Evolutionary conservation across 1,140 invertebrate species (phyloP).

Genomic region (Platyscapa corneri): DNA sequence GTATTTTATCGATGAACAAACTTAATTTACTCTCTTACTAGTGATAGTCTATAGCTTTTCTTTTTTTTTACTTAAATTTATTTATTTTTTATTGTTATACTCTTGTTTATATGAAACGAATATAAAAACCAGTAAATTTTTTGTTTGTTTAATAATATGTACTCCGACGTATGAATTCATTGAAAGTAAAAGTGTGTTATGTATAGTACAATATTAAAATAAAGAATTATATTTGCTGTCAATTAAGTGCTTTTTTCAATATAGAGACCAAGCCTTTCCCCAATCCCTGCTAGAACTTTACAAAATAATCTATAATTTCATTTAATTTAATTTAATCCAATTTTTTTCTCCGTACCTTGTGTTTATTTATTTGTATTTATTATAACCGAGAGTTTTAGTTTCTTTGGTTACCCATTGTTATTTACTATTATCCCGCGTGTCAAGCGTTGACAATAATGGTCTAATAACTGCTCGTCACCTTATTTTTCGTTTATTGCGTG

Average conservation of each 20-base stretch:
- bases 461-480: no score
- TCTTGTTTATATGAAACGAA: slow-evolving; percentile 24
- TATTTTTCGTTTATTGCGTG: no score
- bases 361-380: slow-evolving; percentile 59
- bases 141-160: slow-evolving; percentile 41
- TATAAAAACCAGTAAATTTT: slow-evolving; percentile 30
- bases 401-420: background rate
- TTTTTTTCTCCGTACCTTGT: slow-evolving; percentile 71
- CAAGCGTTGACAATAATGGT: no score
- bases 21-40: slow-evolving; percentile 11
- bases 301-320: slow-evolving; percentile 41
- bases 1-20: slow-evolving; percentile 11
- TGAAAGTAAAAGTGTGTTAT: slow-evolving; percentile 51
- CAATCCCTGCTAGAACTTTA: slow-evolving; percentile 50
- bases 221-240: slow-evolving; percentile 69
- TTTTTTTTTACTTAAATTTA: slow-evolving; percentile 42
- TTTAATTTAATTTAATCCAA: no score
- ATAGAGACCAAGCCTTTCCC: slow-evolving; percentile 52
- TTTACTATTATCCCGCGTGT: no score
- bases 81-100: slow-evolving; percentile 30
- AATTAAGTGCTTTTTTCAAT: slow-evolving; percentile 57
- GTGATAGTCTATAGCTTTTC: slow-evolving; percentile 28
- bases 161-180: slow-evolving; percentile 42
- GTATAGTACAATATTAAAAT: slow-evolving; percentile 62
- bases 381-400: background rate